phyloP scores from a whole-genome alignment of 2,888 invertebrate genomes.

The Chloroclysta siterata region DNA sequence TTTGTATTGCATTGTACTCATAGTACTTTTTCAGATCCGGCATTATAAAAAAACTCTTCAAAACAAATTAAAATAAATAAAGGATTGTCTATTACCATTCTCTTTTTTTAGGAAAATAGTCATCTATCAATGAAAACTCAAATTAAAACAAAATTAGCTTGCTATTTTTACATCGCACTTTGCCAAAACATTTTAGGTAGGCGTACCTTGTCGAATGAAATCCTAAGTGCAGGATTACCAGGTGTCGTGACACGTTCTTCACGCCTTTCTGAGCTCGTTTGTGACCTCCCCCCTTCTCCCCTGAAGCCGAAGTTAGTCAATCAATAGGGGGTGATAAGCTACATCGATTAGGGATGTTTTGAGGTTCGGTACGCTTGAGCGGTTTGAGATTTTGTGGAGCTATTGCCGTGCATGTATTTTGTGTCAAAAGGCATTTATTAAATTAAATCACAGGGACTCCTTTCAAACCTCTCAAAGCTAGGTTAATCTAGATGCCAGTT shows the following conservation, averaged over 20 bases:
- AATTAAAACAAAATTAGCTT: not conserved
- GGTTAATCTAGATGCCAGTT: too few species aligned
- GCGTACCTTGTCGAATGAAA: conserved; percentile 27
- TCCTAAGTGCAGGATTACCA: conserved; percentile 38
- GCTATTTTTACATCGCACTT: conserved; percentile 9
- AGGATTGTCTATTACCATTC: too few species aligned
- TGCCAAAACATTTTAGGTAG: conserved; percentile 27
- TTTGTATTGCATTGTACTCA: too few species aligned
- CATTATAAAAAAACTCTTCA: too few species aligned
- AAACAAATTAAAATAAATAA: too few species aligned
- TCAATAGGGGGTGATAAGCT: conserved; percentile 48
- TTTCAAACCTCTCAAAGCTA: too few species aligned
- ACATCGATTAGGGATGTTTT: conserved; percentile 33
- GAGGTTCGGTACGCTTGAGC: conserved; percentile 23
- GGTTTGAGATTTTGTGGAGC: conserved; percentile 26
- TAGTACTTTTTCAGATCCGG: too few species aligned
- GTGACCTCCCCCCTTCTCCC: conserved; percentile 50
- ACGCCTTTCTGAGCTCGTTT: conserved; percentile 79
- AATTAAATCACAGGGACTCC: too few species aligned
- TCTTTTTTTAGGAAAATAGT: too few species aligned
- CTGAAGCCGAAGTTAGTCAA: conserved; percentile 47
- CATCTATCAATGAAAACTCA: too few species aligned
- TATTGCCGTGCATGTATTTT: conserved; percentile 5
- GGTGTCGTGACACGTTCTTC: conserved; percentile 65
- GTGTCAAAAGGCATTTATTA: too few species aligned